Evolutionary conservation across 2,888 invertebrate genomes (phyloP).

Genomic region (Chrysopilus asiliformis): DNA sequence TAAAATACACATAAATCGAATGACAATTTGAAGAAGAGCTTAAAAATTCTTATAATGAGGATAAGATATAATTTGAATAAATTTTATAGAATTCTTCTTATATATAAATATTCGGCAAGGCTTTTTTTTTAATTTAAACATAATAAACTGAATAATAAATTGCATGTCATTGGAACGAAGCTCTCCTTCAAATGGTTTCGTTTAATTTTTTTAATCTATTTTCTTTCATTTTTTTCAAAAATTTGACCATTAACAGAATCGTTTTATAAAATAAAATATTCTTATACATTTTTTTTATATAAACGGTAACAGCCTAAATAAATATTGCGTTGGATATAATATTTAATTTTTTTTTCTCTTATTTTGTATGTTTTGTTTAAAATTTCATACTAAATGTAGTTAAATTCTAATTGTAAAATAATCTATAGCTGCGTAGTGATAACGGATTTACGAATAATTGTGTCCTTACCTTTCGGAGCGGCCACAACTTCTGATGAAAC

Average conservation of each 20-base stretch:
- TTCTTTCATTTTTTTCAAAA: constrained; percentile 5
- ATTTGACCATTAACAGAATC: constrained; percentile 1
- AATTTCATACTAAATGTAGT: background rate
- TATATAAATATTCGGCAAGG: too few relatives aligned
- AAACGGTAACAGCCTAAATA: constrained; percentile 12
- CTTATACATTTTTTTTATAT: constrained; percentile 1
- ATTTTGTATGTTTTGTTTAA: constrained; percentile 1
- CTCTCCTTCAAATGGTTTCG: too few relatives aligned
- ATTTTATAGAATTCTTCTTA: too few relatives aligned
- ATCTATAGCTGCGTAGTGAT: constrained; percentile 69
- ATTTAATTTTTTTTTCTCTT: background rate
- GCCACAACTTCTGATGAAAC: constrained; percentile 62
- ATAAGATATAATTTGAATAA: too few relatives aligned
- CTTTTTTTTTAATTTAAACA: too few relatives aligned
- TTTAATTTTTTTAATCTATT: background rate
- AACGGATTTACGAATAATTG: constrained; percentile 71
- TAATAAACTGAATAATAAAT: too few relatives aligned
- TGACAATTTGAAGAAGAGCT: too few relatives aligned
- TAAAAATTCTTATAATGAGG: too few relatives aligned
- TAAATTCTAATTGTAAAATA: background rate
- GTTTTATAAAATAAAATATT: background rate
- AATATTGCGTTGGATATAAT: constrained; percentile 3
- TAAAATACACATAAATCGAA: too few relatives aligned
- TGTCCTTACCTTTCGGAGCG: constrained; percentile 48
- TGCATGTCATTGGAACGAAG: too few relatives aligned